Evolutionary conservation across 2,888 invertebrate species (phyloP).

Genomic region (Eledone cirrhosa): DNA sequence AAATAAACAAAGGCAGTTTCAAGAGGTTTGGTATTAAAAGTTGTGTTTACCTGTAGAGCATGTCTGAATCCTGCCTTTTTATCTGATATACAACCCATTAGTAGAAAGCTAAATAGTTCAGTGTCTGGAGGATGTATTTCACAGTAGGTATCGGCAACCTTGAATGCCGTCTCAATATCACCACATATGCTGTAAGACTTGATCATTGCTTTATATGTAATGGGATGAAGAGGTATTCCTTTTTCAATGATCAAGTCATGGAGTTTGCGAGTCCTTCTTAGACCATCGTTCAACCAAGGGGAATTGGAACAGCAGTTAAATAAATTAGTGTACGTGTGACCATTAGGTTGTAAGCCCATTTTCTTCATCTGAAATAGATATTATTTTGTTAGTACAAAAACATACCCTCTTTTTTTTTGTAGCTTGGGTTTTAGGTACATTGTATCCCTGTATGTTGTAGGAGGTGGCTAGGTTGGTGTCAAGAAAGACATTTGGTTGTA

Average conservation of each 20-base stretch:
- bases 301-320: constrained; percentile 89
- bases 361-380: constrained; percentile 76
- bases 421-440: too few species aligned
- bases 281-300: constrained; percentile 74
- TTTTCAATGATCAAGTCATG: constrained; percentile 77
- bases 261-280: constrained; percentile 76
- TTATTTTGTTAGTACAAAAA: too few species aligned
- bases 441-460: too few species aligned
- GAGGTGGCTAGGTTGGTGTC: too few species aligned
- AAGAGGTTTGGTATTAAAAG: not conserved
- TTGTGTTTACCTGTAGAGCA: constrained; percentile 73
- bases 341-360: constrained; percentile 75
- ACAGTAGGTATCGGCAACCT: constrained; percentile 85
- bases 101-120: constrained; percentile 80
- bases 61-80: constrained; percentile 82
- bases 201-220: constrained; percentile 88
- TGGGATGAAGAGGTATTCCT: constrained; percentile 74
- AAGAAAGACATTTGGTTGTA: too few species aligned
- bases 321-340: constrained; percentile 82
- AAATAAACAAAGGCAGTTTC: too few species aligned
- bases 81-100: constrained; percentile 86
- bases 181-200: constrained; percentile 89
- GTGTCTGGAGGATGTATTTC: constrained; percentile 69
- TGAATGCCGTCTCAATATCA: constrained; percentile 80
- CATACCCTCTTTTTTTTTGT: too few species aligned